Percentiles rank a stretch among this genome's conserved stretches.
Evolutionary conservation across 2,797 vertebrate genomes (phyloP).

Genomic region (Thamnophis elegans): DNA sequence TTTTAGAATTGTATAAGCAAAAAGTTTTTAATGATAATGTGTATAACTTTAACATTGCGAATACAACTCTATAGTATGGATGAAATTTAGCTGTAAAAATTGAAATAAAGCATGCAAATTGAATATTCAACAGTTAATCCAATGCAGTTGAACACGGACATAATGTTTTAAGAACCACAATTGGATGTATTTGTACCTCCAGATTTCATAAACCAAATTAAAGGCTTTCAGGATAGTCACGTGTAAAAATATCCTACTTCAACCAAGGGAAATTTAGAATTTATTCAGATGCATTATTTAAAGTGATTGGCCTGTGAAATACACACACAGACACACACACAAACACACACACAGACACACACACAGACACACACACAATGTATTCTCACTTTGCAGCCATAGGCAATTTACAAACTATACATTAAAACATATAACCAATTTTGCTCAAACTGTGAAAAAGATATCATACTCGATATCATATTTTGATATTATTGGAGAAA

Average conservation of each 20-base stretch:
- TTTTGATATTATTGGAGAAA: not conserved
- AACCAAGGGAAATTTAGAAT: not conserved
- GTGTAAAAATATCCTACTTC: not conserved
- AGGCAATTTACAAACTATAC: not conserved
- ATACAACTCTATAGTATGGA: not conserved
- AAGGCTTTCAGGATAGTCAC: not conserved
- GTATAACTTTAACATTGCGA: not conserved
- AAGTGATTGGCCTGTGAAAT: not conserved
- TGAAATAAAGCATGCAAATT: slow-evolving; percentile 13
- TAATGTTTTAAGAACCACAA: not conserved
- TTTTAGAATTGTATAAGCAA: slow-evolving; percentile 19
- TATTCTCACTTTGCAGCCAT: not conserved
- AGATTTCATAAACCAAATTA: not conserved
- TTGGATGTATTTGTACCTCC: not conserved
- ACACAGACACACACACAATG: not conserved
- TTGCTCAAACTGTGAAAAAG: not conserved
- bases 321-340: too few species aligned
- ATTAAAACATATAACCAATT: not conserved
- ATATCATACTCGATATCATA: not conserved
- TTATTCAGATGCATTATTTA: slow-evolving; percentile 9
- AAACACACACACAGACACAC: too few species aligned
- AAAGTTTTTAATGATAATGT: slow-evolving; percentile 4
- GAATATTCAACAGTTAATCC: slow-evolving; percentile 37
- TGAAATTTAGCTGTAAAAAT: not conserved
- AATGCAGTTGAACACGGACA: not conserved